Base-by-base conservation (phyloP, 2,797 vertebrate genomes). In the Cercopithecus diana region DNA sequence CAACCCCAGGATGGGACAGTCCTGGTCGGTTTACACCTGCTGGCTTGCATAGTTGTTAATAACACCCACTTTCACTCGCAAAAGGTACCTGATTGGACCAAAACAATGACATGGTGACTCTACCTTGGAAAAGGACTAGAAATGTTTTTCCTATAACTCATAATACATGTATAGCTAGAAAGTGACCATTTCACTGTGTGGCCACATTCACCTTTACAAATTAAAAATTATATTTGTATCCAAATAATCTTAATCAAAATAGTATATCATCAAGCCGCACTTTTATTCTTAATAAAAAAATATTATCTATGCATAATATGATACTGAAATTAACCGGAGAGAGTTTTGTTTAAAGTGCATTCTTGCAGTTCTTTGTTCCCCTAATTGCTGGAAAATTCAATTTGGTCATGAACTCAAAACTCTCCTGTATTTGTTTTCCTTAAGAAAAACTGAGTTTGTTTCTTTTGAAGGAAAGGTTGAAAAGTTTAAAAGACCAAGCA, bases 161-260 rank as follows among this genome's bases (percentile, higher is more conserved):
- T 72, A n/a, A 73, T 48, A 90, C 84, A 93, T 72, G 64, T 84
- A 61, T 77, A 89, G 22, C 80, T 61, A 73, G 67, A 92, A 85
- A 76, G 50, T 50, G n/a, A 57, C 19, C 28, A 57, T 95, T 81
- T 89, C 9, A 82, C 76, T n/a, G 48, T 76, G 9, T 39, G n/a
- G 55, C 55, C 72, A 57, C 57, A 39, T 43, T 87, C 76, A 76
- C 43, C 43, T 87, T 83, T 77, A 90, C 26, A 96, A 76, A 83
- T 96, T 88, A 94, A 92, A 93, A 85, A 70, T 75, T 90, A 81
- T 55, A 79, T 67, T 96, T 57, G 36, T 79, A 88, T 77, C 58
- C 64, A 96, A 86, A 13, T 43, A 86, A 50, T 82, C 72, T 95
- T 82, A 93, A 70, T 96, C 83, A 93, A 96, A 94, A 72, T 83